phyloP scores from a whole-genome alignment of 2,113 vertebrate genomes.

The Nibea albiflora region DNA sequence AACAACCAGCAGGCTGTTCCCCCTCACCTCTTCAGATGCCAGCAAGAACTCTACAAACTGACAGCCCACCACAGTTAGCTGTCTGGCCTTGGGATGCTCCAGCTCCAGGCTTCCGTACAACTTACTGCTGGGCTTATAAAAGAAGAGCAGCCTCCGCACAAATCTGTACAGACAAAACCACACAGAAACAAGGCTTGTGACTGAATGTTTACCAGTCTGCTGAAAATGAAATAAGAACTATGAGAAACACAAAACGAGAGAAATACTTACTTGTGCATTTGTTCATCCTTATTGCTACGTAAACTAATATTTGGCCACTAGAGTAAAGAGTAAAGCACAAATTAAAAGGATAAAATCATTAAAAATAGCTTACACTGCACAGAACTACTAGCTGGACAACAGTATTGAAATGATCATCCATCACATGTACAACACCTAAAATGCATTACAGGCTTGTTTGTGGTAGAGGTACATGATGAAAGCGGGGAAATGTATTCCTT shows the following conservation, averaged over 20 bases:
- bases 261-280: constrained; percentile 87
- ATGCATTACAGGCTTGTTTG: background rate
- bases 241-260: background rate
- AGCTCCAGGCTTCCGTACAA: constrained; percentile 88
- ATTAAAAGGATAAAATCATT: constrained; percentile 55
- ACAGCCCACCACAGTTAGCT: constrained; percentile 87
- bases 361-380: background rate
- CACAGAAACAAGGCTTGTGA: background rate
- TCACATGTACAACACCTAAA: background rate
- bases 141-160: constrained; percentile 88
- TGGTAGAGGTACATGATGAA: background rate
- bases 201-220: background rate
- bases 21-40: constrained; percentile 88
- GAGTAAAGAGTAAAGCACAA: constrained; percentile 70
- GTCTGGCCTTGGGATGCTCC: constrained; percentile 87
- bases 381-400: background rate
- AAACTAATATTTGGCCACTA: constrained; percentile 92
- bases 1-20: background rate
- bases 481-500: background rate
- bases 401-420: background rate
- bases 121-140: constrained; percentile 91
- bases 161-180: constrained; percentile 78
- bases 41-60: constrained; percentile 90
- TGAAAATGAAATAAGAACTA: background rate
- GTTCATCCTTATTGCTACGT: constrained; percentile 91